Conservation (phyloP, 2,113 vertebrate species). For the Malurus alboscapulatus region DNA sequence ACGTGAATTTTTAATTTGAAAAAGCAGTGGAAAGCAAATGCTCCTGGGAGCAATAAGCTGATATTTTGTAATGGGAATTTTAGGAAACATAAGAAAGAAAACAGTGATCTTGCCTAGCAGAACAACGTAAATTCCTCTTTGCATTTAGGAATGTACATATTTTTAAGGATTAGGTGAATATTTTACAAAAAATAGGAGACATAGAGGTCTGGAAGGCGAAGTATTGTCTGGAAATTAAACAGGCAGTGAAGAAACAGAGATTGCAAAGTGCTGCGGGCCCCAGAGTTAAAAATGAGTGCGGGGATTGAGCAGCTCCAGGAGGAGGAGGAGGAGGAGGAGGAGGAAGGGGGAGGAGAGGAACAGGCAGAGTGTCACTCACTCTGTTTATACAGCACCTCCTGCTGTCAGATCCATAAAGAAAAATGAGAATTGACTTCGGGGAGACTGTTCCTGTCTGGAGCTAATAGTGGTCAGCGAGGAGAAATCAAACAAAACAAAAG, state of each 20-base stretch:
- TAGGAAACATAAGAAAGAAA: background rate
- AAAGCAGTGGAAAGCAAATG: background rate
- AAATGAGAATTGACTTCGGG: slow-evolving; percentile 30
- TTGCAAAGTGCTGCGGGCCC: slow-evolving; percentile 18
- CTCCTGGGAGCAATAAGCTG: background rate
- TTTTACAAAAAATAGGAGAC: background rate
- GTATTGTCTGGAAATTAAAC: background rate
- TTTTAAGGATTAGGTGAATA: background rate
- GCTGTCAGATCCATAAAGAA: slow-evolving; percentile 57
- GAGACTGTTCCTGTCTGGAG: background rate
- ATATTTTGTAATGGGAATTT: background rate
- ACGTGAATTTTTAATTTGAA: background rate
- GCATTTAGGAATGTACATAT: background rate
- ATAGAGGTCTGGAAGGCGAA: background rate
- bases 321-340: background rate
- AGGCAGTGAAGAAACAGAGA: background rate
- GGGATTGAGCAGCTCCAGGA: background rate
- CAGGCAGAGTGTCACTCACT: background rate
- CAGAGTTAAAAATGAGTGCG: slow-evolving; percentile 38
- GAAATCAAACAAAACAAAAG: slow-evolving; percentile 27
- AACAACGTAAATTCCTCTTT: background rate
- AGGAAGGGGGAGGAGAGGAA: slow-evolving; percentile 16
- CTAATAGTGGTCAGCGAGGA: background rate
- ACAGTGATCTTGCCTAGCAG: background rate
- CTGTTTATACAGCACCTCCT: slow-evolving; percentile 79